phyloP scores from a whole-genome alignment of 2,113 vertebrate genomes.

The Malaclemys terrapin region DNA sequence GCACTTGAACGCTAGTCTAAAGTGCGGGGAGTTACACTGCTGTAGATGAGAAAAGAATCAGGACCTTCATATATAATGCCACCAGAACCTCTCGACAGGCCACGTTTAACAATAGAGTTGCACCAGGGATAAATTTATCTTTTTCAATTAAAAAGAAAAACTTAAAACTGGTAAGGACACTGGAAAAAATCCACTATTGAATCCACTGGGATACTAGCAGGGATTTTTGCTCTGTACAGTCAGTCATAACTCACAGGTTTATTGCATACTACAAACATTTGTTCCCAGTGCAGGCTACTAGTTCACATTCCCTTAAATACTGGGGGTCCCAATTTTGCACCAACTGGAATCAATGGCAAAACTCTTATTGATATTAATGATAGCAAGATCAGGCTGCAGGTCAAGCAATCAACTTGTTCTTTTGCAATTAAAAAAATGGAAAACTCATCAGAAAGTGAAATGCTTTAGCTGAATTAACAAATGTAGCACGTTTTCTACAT shows the following conservation, averaged over 20 bases:
- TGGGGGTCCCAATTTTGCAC: rapidly evolving
- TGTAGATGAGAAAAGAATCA: conserved; percentile 1
- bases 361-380: background rate
- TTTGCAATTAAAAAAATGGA: background rate
- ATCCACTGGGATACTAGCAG: background rate
- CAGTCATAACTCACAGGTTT: background rate
- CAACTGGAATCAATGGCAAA: background rate
- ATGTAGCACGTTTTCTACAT: background rate
- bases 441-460: background rate
- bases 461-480: background rate
- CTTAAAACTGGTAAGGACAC: background rate
- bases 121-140: background rate
- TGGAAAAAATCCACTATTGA: background rate
- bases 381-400: background rate
- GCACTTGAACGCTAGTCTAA: background rate
- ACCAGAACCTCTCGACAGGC: background rate
- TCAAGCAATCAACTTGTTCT: background rate
- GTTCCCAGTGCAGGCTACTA: background rate
- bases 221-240: rapidly evolving
- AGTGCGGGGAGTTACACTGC: rapidly evolving
- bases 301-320: rapidly evolving
- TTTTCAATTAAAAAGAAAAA: background rate
- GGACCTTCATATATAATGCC: background rate
- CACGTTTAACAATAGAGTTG: background rate
- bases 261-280: rapidly evolving